A percentile compares a stretch with the other conserved stretches of the same genome.
Evolutionary conservation across 2,888 invertebrate species (phyloP).

Genomic region (Rhogogaster chlorosoma): DNA sequence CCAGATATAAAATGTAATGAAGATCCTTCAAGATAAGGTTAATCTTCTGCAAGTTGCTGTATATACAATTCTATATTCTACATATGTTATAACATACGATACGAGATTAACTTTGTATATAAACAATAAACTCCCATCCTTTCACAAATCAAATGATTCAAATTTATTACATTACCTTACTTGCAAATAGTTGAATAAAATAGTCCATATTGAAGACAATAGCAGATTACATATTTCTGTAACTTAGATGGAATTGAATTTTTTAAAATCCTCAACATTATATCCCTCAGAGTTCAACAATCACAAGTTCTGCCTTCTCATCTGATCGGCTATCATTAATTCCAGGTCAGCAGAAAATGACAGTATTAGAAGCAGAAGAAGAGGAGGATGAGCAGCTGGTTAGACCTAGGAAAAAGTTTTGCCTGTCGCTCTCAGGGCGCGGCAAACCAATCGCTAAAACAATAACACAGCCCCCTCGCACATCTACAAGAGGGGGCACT

Average conservation of each 20-base stretch:
- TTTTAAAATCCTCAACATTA: too few species aligned
- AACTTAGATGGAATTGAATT: too few species aligned
- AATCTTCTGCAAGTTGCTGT: not conserved
- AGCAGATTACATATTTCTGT: too few species aligned
- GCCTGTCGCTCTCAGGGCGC: slow-evolving; percentile 73
- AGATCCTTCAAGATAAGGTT: not conserved
- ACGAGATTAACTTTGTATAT: not conserved
- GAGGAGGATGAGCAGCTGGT: slow-evolving; percentile 77
- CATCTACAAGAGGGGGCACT: slow-evolving; percentile 67
- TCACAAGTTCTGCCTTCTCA: not conserved
- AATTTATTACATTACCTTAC: not conserved
- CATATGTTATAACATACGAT: not conserved
- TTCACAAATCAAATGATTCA: not conserved
- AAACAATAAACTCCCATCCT: not conserved
- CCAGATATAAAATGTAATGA: not conserved
- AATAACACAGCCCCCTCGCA: slow-evolving; percentile 68
- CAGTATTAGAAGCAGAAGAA: slow-evolving; percentile 79
- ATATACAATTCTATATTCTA: not conserved
- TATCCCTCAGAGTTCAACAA: not conserved
- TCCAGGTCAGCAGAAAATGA: slow-evolving; percentile 79
- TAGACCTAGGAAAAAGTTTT: slow-evolving; percentile 78
- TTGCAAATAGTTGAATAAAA: not conserved
- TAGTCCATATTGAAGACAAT: too few species aligned
- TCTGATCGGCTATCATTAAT: slow-evolving; percentile 42
- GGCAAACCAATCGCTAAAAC: slow-evolving; percentile 61